Evolutionary conservation across 2,113 vertebrate species (phyloP).

Genomic region (human (Homo sapiens)): DNA sequence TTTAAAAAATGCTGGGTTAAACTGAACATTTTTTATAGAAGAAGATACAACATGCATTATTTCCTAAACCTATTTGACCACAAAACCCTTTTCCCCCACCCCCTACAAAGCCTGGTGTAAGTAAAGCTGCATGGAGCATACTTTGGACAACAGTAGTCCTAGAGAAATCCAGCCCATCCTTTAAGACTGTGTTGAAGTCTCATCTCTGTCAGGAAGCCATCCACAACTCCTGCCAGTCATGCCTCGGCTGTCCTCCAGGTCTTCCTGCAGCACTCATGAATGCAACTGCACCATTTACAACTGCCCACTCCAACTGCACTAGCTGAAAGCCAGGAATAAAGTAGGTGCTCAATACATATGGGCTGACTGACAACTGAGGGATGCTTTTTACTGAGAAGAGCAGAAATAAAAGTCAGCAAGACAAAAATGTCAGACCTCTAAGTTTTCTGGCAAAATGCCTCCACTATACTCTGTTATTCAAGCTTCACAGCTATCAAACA

Average conservation of each 20-base stretch:
- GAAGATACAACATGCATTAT: neutral
- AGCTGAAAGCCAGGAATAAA: neutral
- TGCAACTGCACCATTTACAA: neutral
- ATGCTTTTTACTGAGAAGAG: neutral
- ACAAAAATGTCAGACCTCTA: neutral
- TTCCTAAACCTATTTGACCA: slow-evolving; percentile 38
- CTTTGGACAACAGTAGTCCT: neutral
- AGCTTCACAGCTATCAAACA: neutral
- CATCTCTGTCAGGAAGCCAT: neutral
- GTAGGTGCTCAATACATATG: neutral
- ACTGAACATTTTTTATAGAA: slow-evolving; percentile 37
- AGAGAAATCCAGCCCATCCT: neutral
- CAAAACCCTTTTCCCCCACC: neutral
- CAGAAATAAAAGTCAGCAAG: neutral
- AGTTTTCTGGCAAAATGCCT: neutral
- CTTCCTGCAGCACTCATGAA: neutral
- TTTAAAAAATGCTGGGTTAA: slow-evolving; percentile 17
- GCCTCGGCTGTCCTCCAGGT: neutral
- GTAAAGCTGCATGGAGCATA: neutral
- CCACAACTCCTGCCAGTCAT: neutral
- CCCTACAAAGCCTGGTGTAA: neutral
- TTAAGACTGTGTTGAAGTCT: neutral
- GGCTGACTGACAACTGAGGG: neutral
- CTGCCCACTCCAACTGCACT: too few species aligned
- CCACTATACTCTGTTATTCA: neutral